phyloP scores from a whole-genome alignment of 1,140 invertebrate genomes.

The Drosophila bipectinata region DNA sequence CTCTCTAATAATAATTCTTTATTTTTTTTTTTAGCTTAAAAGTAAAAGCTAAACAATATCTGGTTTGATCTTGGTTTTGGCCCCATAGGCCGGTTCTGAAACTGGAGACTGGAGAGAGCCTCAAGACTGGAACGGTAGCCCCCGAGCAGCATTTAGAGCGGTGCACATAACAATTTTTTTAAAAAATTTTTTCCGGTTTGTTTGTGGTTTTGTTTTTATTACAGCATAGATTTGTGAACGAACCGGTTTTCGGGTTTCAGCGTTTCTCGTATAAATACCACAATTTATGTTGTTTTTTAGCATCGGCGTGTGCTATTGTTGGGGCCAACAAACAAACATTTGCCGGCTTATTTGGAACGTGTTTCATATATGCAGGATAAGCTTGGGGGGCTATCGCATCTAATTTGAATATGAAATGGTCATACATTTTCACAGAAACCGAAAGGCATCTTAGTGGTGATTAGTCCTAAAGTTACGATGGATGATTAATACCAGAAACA shows the following conservation, averaged over 20 bases:
- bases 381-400: slow-evolving; percentile 17
- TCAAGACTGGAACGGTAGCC: slow-evolving; percentile 43
- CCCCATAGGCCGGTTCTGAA: slow-evolving; percentile 43
- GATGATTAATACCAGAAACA: slow-evolving; percentile 58
- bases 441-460: neutral
- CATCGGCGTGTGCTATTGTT: slow-evolving; percentile 36
- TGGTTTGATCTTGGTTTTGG: slow-evolving; percentile 46
- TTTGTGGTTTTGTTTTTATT: slow-evolving; percentile 70
- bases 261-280: slow-evolving; percentile 53
- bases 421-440: slow-evolving; percentile 22
- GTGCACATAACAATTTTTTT: slow-evolving; percentile 18
- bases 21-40: slow-evolving; percentile 13
- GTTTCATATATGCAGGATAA: slow-evolving; percentile 36
- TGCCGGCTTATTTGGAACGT: slow-evolving; percentile 53
- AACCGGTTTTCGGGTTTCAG: slow-evolving; percentile 42
- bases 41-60: slow-evolving; percentile 36
- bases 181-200: slow-evolving; percentile 64
- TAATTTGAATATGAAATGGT: slow-evolving; percentile 20
- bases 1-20: too few relatives aligned
- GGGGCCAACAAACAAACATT: slow-evolving; percentile 61
- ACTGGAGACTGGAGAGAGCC: neutral
- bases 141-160: slow-evolving; percentile 41
- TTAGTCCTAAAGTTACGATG: neutral
- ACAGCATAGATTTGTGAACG: slow-evolving; percentile 56
- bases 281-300: slow-evolving; percentile 59